A percentile compares a stretch with the other conserved stretches of the same genome.
These are phyloP conservation scores for Dipodomys ordii DNA, from an alignment of 2,113 vertebrate genomes.

Conservation along the genomic window DNA sequence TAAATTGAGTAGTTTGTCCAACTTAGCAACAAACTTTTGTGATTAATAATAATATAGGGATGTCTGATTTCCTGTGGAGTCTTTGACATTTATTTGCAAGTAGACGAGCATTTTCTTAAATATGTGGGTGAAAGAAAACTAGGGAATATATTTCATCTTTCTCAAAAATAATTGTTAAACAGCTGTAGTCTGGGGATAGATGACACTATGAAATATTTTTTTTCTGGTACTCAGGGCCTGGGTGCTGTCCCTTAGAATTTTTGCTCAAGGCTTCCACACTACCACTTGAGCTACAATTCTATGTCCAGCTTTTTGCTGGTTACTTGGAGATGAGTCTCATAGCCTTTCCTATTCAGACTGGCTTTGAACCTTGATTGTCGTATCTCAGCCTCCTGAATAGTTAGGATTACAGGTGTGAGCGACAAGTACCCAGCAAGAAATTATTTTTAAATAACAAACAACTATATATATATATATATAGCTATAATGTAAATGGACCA, in stretches of 20 bases:
- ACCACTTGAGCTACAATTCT: too few relatives aligned
- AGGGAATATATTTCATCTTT: slow-evolving; percentile 41
- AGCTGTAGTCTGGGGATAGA: not conserved
- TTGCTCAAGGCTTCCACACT: too few relatives aligned
- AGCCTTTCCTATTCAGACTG: too few relatives aligned
- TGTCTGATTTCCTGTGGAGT: slow-evolving; percentile 58
- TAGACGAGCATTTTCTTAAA: slow-evolving; percentile 14
- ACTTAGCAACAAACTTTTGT: slow-evolving; percentile 48
- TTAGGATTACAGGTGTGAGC: too few relatives aligned
- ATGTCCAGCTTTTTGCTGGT: too few relatives aligned
- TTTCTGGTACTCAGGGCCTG: too few relatives aligned
- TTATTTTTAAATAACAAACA: slow-evolving; percentile 12
- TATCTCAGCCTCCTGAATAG: too few relatives aligned
- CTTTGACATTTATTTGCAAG: slow-evolving; percentile 41
- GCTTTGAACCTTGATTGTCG: too few relatives aligned
- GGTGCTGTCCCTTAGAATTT: too few relatives aligned
- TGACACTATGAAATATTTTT: not conserved
- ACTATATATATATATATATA: not conserved
- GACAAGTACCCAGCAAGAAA: slow-evolving; percentile 11
- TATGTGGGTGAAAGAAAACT: slow-evolving; percentile 31
- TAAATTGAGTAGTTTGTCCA: slow-evolving; percentile 57
- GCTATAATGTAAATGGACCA: not conserved
- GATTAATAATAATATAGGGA: slow-evolving; percentile 62
- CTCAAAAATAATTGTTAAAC: slow-evolving; percentile 31
- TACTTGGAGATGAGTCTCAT: too few relatives aligned